Conservation (phyloP, 2,888 invertebrate genomes). For the Argyresthia goedartella region DNA sequence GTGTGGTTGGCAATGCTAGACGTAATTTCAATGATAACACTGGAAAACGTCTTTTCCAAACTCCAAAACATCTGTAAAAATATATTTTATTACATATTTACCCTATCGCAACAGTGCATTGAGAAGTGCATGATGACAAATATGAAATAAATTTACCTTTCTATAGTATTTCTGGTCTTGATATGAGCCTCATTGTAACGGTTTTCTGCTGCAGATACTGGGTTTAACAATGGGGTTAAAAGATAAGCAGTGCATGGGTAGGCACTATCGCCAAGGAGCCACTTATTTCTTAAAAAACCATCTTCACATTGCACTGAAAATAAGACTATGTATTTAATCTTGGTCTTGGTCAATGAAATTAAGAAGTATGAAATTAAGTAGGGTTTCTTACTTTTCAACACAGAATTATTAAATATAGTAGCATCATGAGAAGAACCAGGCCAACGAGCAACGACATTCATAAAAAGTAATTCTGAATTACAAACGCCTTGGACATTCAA, state of each 20-base stretch:
- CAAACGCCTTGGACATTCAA: slow-evolving; percentile 16
- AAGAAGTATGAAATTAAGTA: too few relatives aligned
- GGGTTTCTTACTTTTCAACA: too few relatives aligned
- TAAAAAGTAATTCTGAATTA: slow-evolving; percentile 6
- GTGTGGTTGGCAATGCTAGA: slow-evolving; percentile 2
- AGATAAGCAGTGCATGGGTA: too few relatives aligned
- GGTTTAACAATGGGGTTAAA: too few relatives aligned
- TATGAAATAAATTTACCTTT: slow-evolving; percentile 2
- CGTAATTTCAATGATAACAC: slow-evolving; percentile 3
- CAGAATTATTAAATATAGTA: slow-evolving; percentile 10
- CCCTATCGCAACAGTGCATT: background rate
- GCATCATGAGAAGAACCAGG: slow-evolving; percentile 11
- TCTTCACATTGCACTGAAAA: too few relatives aligned
- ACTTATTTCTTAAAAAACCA: too few relatives aligned
- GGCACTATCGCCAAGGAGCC: too few relatives aligned
- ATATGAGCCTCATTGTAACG: slow-evolving; percentile 6
- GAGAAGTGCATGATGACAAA: background rate
- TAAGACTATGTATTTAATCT: too few relatives aligned
- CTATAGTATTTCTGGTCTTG: slow-evolving; percentile 6
- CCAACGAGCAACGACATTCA: slow-evolving; percentile 11
- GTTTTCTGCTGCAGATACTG: slow-evolving; percentile 3
- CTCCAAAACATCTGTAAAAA: slow-evolving; percentile 4
- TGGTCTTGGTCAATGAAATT: too few relatives aligned
- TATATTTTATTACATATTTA: background rate
- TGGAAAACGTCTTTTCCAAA: slow-evolving; percentile 3